Base-by-base conservation (phyloP, 2,888 invertebrate species). In the Atethmia centrago region DNA sequence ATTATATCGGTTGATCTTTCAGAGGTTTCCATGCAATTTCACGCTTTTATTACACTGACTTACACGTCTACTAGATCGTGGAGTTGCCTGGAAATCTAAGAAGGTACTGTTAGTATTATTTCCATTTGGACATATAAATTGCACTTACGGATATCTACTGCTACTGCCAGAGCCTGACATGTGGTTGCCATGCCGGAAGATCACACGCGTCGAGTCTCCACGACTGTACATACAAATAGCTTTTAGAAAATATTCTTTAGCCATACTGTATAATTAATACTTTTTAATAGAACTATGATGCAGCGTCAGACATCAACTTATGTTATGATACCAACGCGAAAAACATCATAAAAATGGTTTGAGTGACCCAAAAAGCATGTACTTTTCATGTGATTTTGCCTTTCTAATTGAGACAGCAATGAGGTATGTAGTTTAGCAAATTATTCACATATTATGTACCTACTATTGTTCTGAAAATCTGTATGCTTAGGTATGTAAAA, bases 181-280 rank as follows among this genome's bases (percentile, higher is more conserved):
- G 94, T 97, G 98, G 96, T 98, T 98, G 89, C 97, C 97, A 90
- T 97, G 97, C 92, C 97, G 97, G 96, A 97, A 98, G 94, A 98
- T 97, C 90, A 98, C 98, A 90, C 98, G 97, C 94, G 97, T 97
- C 80, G 97, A 97, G 93, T 98, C 98, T 90, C 97, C 97, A 89
- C 97, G 97, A 96, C 98, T 98, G 96, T 91, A 93, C 92, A 91
- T 87, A 88, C 63, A 83, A 82, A 76, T 69, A 55, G 31, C 65
- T 72, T 82, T 82, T 76, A 82, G 66, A 63, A 71, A 56, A 59
- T 67, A 72, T 72, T 25, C 62, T 59, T 64, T 71, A 25, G 42
- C 31, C 25, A 31, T 49, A 55, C 28, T 62, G n/a, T 42, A 68
- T 59, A 45, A 58, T 69, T 65, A 62, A 40, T 40, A 40, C 40